Evolutionary conservation across 2,113 vertebrate genomes (phyloP).

Genomic region (Cyanistes caeruleus): DNA sequence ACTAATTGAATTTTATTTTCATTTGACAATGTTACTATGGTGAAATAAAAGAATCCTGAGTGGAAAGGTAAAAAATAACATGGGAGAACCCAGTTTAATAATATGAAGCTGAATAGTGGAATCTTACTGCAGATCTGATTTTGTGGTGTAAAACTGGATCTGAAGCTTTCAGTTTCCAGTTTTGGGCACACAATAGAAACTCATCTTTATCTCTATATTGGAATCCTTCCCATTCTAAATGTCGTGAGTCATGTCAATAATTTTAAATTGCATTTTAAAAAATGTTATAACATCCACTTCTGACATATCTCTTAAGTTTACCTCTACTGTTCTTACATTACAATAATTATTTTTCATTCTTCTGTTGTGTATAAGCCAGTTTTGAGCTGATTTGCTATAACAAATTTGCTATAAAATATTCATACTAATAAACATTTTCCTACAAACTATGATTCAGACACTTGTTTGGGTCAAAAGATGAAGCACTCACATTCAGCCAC

Average conservation of each 20-base stretch:
- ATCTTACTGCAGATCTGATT: not conserved
- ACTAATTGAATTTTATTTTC: not conserved
- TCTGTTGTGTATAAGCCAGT: not conserved
- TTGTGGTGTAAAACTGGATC: not conserved
- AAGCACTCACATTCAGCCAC: not conserved
- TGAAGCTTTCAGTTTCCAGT: not conserved
- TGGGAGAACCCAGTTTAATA: not conserved
- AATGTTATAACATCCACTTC: not conserved
- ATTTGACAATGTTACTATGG: not conserved
- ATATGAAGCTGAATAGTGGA: not conserved
- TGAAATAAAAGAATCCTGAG: not conserved
- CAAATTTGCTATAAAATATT: not conserved
- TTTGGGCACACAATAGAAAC: not conserved
- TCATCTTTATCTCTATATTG: not conserved
- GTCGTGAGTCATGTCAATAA: not conserved
- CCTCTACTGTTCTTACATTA: not conserved
- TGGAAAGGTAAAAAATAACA: not conserved
- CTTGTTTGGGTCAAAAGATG: not conserved
- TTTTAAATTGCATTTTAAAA: not conserved
- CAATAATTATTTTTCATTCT: not conserved
- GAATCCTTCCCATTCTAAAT: not conserved
- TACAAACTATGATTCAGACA: not conserved
- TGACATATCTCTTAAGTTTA: not conserved
- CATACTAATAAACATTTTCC: not conserved
- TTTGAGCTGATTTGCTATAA: not conserved